Conservation (phyloP, 2,888 invertebrate species). For the Drosophila nr. fundita region DNA sequence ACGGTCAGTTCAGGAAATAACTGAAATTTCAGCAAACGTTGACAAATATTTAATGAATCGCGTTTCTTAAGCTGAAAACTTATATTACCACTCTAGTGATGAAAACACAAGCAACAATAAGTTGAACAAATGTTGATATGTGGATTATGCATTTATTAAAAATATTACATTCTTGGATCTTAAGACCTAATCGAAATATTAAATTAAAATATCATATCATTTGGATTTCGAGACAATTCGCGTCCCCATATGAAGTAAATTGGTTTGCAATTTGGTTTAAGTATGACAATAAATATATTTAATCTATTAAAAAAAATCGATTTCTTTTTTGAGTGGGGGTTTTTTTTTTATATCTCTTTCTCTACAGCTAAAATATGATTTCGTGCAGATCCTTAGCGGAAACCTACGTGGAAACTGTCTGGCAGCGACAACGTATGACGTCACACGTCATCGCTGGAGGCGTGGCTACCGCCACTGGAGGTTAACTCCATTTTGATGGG, state of each 20-base stretch:
- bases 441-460: conserved; percentile 66
- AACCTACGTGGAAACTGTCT: conserved; percentile 11
- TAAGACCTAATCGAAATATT: conserved; percentile 48
- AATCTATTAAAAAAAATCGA: conserved; percentile 46
- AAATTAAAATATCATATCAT: conserved; percentile 49
- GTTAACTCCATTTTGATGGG: conserved; percentile 74
- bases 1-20: conserved; percentile 18
- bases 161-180: conserved; percentile 58
- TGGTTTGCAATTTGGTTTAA: conserved; percentile 35
- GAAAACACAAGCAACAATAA: neutral
- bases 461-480: conserved; percentile 45
- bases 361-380: conserved; percentile 15
- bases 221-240: conserved; percentile 30
- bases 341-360: conserved; percentile 4
- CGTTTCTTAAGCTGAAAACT: neutral
- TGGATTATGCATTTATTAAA: conserved; percentile 62
- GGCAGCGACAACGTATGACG: conserved; percentile 4
- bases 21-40: neutral
- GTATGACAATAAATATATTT: conserved; percentile 36
- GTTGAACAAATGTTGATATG: conserved; percentile 1
- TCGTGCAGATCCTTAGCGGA: conserved; percentile 6
- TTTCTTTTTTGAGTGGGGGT: neutral
- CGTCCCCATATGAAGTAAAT: conserved; percentile 24
- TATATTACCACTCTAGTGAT: neutral
- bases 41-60: neutral